These are phyloP conservation scores for Atethmia centrago DNA, from an alignment of 2,888 invertebrate species.

Conservation along the genomic window DNA sequence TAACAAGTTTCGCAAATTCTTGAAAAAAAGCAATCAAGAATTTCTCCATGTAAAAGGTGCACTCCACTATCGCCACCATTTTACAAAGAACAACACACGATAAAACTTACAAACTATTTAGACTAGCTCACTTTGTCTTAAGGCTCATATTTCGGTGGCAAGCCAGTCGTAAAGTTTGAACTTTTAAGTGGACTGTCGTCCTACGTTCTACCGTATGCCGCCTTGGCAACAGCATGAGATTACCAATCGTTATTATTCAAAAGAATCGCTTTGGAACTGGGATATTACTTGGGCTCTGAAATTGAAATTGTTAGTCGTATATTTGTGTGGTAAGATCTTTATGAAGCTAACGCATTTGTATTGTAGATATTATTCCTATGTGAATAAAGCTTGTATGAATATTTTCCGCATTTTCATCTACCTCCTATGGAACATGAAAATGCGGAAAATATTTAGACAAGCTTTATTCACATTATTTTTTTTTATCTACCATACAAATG, in stretches of 20 bases:
- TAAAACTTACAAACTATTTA: constrained; percentile 26
- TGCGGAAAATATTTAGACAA: neutral
- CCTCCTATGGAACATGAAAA: neutral
- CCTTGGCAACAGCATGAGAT: constrained; percentile 57
- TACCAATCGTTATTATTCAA: constrained; percentile 55
- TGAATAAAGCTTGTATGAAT: neutral
- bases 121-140: constrained; percentile 15
- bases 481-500: neutral
- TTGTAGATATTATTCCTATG: neutral
- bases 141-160: constrained; percentile 45
- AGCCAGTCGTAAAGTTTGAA: constrained; percentile 59
- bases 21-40: neutral
- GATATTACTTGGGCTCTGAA: constrained; percentile 30
- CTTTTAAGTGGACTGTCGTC: constrained; percentile 64
- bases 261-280: constrained; percentile 42
- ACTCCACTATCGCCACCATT: neutral
- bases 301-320: constrained; percentile 38
- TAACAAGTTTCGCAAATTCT: neutral
- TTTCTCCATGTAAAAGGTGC: neutral
- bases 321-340: constrained; percentile 11
- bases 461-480: neutral
- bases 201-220: constrained; percentile 48
- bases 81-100: neutral
- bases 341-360: neutral
- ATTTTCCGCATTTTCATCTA: neutral